Base-by-base conservation (phyloP, 2,113 vertebrate genomes). In the Forbesichthys agassizii region DNA sequence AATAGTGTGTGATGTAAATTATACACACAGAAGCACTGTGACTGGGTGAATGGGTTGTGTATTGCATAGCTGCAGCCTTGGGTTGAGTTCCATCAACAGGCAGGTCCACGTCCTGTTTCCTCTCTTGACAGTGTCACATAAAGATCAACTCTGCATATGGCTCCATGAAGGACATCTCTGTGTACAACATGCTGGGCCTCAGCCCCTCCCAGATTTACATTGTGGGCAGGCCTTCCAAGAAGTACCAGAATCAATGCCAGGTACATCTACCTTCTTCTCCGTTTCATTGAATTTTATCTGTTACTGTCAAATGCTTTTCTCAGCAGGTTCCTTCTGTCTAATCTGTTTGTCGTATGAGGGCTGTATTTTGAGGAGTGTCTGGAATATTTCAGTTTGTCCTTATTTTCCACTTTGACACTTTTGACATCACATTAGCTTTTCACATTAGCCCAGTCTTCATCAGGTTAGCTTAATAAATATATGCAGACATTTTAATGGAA, bases 121-220 rank as follows among this genome's bases (percentile, higher is more conserved):
- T 79, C 65, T 82, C 33, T 90, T 53, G 83, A 62, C 91, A 99
- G 97, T 98, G 97, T 88, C 96, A 97, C 91, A 98, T 99, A 90
- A 98, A 95, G 90, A 98, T 99, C 91, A 96, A 94, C 62, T 96
- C 96, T 0, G 95, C 98, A 9, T 99, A 99, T 0, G 96, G 97
- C 69, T 99, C 97, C 80, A 96, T 96, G 84, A 99, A 99, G 90
- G 98, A 99, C 88, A 97, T 99, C 92, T 97, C 95, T 0, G 97
- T 99, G 86, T 99, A 99, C 90, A 97, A 92, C 57, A 96, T 96
- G 87, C 93, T 99, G 77, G 96, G 95, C 51, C 91, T 99, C 73
- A 93, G 94, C 0, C 92, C 98, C 5, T 89, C 95, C 54, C 98
- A 99, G 90, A 98, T 99, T 86, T 97, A 97, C 87, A 99, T 99